phyloP scores from a whole-genome alignment of 2,888 invertebrate genomes.

The Drosophila nr. fundita region DNA sequence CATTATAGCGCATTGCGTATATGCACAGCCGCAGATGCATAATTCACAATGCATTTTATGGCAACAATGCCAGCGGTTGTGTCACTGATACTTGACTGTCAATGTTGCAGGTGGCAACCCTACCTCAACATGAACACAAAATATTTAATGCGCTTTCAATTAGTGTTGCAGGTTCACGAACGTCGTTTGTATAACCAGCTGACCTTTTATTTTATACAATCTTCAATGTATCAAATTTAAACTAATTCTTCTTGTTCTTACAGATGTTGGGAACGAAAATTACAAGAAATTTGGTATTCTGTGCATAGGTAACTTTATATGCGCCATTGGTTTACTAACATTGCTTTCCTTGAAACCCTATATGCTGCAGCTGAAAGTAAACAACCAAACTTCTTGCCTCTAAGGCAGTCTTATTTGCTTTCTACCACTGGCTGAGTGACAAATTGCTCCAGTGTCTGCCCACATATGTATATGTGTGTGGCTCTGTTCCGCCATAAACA shows the following conservation, averaged over 20 bases:
- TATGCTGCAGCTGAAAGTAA: slow-evolving; percentile 10
- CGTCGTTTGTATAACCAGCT: not conserved
- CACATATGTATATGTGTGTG: slow-evolving; percentile 8
- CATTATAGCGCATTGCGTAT: slow-evolving; percentile 52
- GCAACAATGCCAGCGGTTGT: slow-evolving; percentile 14
- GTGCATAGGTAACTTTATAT: slow-evolving; percentile 8
- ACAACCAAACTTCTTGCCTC: slow-evolving; percentile 22
- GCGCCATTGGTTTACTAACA: slow-evolving; percentile 11
- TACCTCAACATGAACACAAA: slow-evolving; percentile 13
- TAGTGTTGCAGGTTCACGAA: slow-evolving; percentile 6
- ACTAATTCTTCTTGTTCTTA: not conserved
- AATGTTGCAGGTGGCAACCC: slow-evolving; percentile 11
- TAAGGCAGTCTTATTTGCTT: slow-evolving; percentile 36
- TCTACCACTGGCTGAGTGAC: slow-evolving; percentile 54
- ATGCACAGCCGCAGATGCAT: slow-evolving; percentile 54
- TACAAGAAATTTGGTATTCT: not conserved
- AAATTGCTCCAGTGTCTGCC: slow-evolving; percentile 34
- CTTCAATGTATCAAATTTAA: slow-evolving; percentile 6
- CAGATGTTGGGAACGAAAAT: not conserved
- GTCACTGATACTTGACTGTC: not conserved
- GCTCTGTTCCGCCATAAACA: slow-evolving; percentile 57
- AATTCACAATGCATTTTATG: slow-evolving; percentile 57
- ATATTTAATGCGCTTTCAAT: slow-evolving; percentile 24
- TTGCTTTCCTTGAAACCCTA: slow-evolving; percentile 13
- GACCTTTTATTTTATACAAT: not conserved